Evolutionary conservation across 2,888 invertebrate species (phyloP).

Genomic region (Brachypterus glaber): DNA sequence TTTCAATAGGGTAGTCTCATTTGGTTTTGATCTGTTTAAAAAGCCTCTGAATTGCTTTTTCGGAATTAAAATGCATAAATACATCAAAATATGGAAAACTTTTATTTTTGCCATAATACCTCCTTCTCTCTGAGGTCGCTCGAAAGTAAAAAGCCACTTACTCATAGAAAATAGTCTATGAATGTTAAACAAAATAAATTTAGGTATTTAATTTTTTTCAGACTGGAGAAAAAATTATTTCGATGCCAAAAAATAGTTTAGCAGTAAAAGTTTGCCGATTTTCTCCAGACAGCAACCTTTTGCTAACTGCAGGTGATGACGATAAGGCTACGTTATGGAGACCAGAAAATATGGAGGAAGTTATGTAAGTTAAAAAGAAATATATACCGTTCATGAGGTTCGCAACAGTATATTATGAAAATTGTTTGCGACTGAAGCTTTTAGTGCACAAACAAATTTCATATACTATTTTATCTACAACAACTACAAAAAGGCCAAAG

Average conservation of each 20-base stretch:
- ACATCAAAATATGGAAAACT: too few species aligned
- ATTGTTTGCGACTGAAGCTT: neutral
- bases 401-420: neutral
- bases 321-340: constrained; percentile 56
- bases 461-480: too few species aligned
- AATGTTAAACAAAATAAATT: neutral
- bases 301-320: constrained; percentile 60
- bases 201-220: constrained; percentile 26
- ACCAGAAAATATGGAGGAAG: constrained; percentile 43
- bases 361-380: constrained; percentile 42
- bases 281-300: constrained; percentile 49
- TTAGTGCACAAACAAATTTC: neutral
- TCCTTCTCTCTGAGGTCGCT: too few species aligned
- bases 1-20: too few species aligned
- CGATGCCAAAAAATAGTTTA: constrained; percentile 47
- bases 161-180: too few species aligned
- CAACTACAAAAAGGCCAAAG: too few species aligned
- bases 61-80: too few species aligned
- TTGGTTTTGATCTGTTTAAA: too few species aligned
- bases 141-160: too few species aligned
- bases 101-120: too few species aligned
- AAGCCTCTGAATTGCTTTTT: too few species aligned
- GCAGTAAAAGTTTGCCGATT: constrained; percentile 55
- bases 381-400: neutral
- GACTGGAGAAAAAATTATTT: constrained; percentile 42